Evolutionary conservation across 2,888 invertebrate species (phyloP), one percentile per base, ranked within the genome.

Genomic region (Acronicta psi): DNA sequence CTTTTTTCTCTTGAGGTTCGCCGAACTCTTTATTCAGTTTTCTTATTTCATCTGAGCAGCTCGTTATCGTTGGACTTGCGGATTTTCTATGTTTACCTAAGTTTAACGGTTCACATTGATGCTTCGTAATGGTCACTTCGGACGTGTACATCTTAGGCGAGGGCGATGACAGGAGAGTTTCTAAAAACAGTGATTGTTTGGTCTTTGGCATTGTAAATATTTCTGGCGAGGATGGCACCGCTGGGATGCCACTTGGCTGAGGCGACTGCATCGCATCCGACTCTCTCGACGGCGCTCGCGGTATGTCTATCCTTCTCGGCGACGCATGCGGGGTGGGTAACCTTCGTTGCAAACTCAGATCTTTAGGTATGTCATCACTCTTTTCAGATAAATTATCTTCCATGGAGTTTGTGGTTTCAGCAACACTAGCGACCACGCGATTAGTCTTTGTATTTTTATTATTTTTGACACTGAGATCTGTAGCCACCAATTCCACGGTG

Each of bases 221-320:
- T 86, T 96, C 96, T 14, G 96, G 96, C 9, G 96, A 96, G 18
- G 96, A 95, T 37, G 96, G 96, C 41, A 96, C 95, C 36, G 96
- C 96, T 23, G 96, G 96, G 55, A 96, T 95, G 17, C 96, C 96
- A 73, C 96, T 96, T 3, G 96, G 96, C 75, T 96, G 96, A 3
- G 97, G 96, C 7, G 97, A 96, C 83, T 96, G 96, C 82, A 96
- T 95, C 34, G 96, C 95, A 83, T 96, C 96, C 1, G 96, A 96
- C 76, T 95, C 96, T 63, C 96, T 94, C 2, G 96, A 96, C 7
- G 95, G 95, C 8, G 96, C 96, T 59, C 96, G 90, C 43, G 94
- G 94, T 73, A 92, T 87, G 13, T 94, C 94, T 70, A 91, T 90
- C 71, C 94, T 87, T 62, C 91, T 83, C 45, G 92, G 93, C 46